These are phyloP conservation scores for Dromiciops gliroides DNA, from an alignment of 2,113 vertebrate species.

Conservation along the genomic window DNA sequence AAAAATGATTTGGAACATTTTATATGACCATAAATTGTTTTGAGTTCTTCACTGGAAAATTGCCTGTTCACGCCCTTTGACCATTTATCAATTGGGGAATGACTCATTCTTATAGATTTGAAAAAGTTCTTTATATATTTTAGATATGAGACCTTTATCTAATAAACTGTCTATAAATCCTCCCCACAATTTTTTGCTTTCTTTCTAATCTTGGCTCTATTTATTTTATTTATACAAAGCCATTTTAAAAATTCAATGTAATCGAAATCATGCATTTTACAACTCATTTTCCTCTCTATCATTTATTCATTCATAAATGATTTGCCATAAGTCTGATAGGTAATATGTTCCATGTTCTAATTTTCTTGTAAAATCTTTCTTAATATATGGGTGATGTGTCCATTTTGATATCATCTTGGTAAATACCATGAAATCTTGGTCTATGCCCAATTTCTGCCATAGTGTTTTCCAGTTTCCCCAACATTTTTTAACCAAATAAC, in stretches of 20 bases:
- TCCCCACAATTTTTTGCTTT: not conserved
- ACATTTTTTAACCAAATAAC: not conserved
- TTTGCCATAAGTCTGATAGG: not conserved
- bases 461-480: not conserved
- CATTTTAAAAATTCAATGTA: not conserved
- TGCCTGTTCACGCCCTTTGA: not conserved
- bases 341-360: too few relatives aligned
- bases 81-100: not conserved
- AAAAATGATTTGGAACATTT: not conserved
- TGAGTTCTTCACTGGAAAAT: not conserved
- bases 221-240: not conserved
- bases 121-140: not conserved
- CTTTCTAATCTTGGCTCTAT: not conserved
- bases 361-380: not conserved
- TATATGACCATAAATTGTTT: not conserved
- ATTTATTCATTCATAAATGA: not conserved
- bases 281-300: not conserved
- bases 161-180: not conserved
- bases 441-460: not conserved
- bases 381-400: not conserved
- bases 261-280: not conserved
- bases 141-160: not conserved
- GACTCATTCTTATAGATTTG: not conserved
- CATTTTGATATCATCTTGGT: not conserved
- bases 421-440: not conserved